Conservation (phyloP, 2,797 vertebrate genomes). For the Chelon labrosus region DNA sequence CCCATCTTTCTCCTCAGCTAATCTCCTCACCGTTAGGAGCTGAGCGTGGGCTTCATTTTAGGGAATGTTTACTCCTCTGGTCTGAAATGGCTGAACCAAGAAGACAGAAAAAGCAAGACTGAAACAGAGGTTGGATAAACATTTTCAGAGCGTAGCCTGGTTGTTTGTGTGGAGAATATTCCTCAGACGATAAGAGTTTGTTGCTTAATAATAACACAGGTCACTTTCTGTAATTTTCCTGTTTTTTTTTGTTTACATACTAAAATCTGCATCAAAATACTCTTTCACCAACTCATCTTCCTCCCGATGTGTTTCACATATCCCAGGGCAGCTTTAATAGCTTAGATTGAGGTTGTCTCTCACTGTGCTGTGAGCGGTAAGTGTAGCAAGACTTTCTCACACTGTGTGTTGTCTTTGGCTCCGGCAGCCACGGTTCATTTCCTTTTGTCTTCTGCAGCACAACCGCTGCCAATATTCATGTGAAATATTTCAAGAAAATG, state of each 20-base stretch:
- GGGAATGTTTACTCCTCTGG: slow-evolving; percentile 66
- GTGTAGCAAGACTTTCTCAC: slow-evolving; percentile 86
- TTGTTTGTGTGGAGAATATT: slow-evolving; percentile 16
- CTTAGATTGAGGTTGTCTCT: slow-evolving; percentile 72
- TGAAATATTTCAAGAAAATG: slow-evolving; percentile 83
- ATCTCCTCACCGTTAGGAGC: slow-evolving; percentile 36
- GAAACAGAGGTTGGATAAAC: slow-evolving; percentile 41
- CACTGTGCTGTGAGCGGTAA: slow-evolving; percentile 69
- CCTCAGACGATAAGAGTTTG: neutral
- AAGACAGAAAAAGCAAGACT: slow-evolving; percentile 48
- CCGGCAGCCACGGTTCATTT: slow-evolving; percentile 79
- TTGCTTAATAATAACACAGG: slow-evolving; percentile 21
- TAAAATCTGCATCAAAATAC: slow-evolving; percentile 9
- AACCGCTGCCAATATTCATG: slow-evolving; percentile 83
- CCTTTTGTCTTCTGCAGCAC: slow-evolving; percentile 85
- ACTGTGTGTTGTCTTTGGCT: slow-evolving; percentile 89
- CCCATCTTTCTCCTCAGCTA: slow-evolving; percentile 48
- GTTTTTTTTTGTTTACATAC: neutral
- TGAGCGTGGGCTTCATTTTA: slow-evolving; percentile 67
- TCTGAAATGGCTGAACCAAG: slow-evolving; percentile 65
- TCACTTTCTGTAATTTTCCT: neutral
- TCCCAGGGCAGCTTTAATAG: slow-evolving; percentile 67
- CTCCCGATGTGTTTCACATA: slow-evolving; percentile 43
- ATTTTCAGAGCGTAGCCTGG: slow-evolving; percentile 16
- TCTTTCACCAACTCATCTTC: slow-evolving; percentile 36